Evolutionary conservation across 2,888 invertebrate genomes (phyloP), one percentile per base, ranked within the genome.

Genomic region (Aplocera efformata): DNA sequence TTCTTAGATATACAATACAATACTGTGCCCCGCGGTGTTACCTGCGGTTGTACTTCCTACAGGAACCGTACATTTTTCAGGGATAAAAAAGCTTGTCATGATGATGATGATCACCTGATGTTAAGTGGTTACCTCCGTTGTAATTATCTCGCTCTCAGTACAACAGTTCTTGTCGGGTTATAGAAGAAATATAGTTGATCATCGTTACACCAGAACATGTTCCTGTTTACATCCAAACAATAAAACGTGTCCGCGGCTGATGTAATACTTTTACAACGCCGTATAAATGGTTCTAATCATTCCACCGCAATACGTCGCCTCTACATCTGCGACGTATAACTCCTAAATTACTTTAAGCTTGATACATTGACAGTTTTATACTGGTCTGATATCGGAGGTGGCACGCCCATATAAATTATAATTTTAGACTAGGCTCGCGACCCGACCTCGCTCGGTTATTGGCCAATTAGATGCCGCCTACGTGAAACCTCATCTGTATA

Each of bases 311-410:
- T 33, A 33, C 32, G 36, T 42, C 20, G 34, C 28, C 28, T 42
- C 23, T 10, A 30, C 38, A 29, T 40, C 39, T 39, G 39, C 44
- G 11, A 39, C 30, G 29, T 23, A 21, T 31, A 27, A 30, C 17
- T 35, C 25, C 40, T 48, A 54, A 51, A 50, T 50, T 35, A 55
- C 42, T 38, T 28, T 39, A 50, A 46, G 36, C 28, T 32, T 36
- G 49, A 46, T 50, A 36, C 49, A 55, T 47, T 52, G 54, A 50
- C 54, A 52, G 50, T 44, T 55, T 55, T 54, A 54, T 51, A 28
- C n/a, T 10, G 29, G 13, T 9, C 32, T 17, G 29, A 37, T 42
- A 30, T 31, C 28, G 33, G 38, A 37, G 51, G 3, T 17, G 13
- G 40, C 54, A 51, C 54, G 54, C 54, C 54, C 46, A 48, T 42